A percentile compares a stretch with the other conserved stretches of the same genome.
Conservation (phyloP, 1,140 invertebrate genomes). For the Ridgeia piscesae region DNA sequence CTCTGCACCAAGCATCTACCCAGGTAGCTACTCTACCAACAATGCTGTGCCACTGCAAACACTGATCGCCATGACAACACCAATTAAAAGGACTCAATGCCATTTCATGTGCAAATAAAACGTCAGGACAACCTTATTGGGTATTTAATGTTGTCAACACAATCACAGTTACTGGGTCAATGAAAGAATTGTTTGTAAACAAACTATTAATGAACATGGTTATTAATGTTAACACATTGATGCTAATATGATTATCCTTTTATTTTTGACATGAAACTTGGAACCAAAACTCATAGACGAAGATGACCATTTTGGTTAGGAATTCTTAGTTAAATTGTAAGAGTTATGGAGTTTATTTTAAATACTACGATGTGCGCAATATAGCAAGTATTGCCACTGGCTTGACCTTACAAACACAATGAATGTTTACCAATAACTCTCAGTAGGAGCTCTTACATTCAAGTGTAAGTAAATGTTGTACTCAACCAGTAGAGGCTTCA, state of each 20-base stretch:
- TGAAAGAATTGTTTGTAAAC: neutral
- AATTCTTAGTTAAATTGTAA: neutral
- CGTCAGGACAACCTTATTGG: neutral
- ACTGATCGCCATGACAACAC: neutral
- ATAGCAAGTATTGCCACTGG: neutral
- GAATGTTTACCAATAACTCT: slow-evolving; percentile 1
- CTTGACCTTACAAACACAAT: neutral
- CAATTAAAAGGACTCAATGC: neutral
- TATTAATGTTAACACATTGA: neutral
- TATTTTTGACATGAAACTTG: neutral
- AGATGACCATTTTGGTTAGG: neutral
- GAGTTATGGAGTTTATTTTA: neutral
- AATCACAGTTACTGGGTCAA: neutral
- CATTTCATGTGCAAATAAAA: neutral
- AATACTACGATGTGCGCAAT: neutral
- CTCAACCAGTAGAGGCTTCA: neutral
- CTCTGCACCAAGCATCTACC: too few relatives aligned
- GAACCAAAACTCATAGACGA: neutral
- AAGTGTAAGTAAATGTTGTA: neutral
- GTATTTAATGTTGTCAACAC: neutral
- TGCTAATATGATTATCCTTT: neutral
- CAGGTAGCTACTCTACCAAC: neutral
- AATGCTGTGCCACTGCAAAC: neutral
- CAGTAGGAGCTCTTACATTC: neutral
- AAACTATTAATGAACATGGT: neutral